Base-by-base conservation (phyloP, 2,113 vertebrate species). In the Grallaria varia region DNA sequence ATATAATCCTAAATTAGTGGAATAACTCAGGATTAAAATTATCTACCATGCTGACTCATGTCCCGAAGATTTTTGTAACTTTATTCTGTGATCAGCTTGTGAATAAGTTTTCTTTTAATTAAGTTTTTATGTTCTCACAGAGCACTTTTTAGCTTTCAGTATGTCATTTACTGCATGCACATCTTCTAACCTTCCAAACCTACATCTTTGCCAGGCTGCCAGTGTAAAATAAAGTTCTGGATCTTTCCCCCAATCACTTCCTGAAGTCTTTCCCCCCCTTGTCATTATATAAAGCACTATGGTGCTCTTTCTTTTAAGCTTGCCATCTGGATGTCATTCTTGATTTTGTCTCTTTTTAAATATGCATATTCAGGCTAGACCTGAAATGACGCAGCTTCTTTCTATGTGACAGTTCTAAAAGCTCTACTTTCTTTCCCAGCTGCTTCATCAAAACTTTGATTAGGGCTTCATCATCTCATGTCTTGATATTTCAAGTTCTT, bases 291-390 rank as follows among this genome's bases (percentile, higher is more conserved):
- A 96, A 96, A 85, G 67, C 5, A 1, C 58, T 50, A 8, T 72
- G 84, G 74, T 95, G 91, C 93, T 91, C 87, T 82, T 76, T 93
- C 95, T 89, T 96, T 91, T 75, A 87, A 85, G 91, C 77, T 75
- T 96, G 81, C 95, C 95, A 96, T 96, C 94, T 96, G 96, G 94
- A 87, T 94, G 87, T 91, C 87, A 87, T 53, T 95, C 81, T 90
- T 96, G 81, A 94, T 95, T 91, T 91, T 91, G 81, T 56, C 87
- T 96, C 84, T 84, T 89, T 92, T 95, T 73, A 89, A 95, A 68
- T 82, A 79, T 64, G 63, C 74, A 45, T 76, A 91, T 95, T 93
- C 74, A 89, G 82, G 66, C 93, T 95, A 95, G 93, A 97, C 89
- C 91, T 87, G 77, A 82, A 95, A 72, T 84, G 93, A 89, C 42